A percentile compares a stretch with the other conserved stretches of the same genome.
phyloP scores from a whole-genome alignment of 2,888 invertebrate genomes.

The Chydorus sphaericus region DNA sequence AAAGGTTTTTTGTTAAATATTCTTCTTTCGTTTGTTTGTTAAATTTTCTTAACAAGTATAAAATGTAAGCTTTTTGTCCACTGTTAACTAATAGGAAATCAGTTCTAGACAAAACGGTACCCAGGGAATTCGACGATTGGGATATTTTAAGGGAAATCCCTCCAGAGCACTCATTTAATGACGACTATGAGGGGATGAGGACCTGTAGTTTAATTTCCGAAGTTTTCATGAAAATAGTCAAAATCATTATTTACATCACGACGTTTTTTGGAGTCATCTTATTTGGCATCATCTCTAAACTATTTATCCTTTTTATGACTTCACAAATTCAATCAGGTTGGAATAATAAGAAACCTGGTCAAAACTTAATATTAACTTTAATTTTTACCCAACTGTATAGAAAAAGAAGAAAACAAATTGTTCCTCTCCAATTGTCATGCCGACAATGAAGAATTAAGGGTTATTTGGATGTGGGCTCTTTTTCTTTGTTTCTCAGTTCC shows the following conservation, averaged over 20 bases:
- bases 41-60: too few species aligned
- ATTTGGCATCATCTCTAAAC: slow-evolving; percentile 53
- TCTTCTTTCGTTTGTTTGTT: too few species aligned
- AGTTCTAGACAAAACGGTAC: too few species aligned
- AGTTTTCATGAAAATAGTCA: slow-evolving; percentile 44
- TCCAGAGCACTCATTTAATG: too few species aligned
- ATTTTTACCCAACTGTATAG: slow-evolving; percentile 23
- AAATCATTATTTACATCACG: slow-evolving; percentile 49
- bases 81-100: too few species aligned
- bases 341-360: slow-evolving; percentile 26
- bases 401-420: neutral
- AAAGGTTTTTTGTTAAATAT: too few species aligned
- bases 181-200: too few species aligned
- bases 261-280: slow-evolving; percentile 49
- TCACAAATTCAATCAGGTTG: slow-evolving; percentile 46
- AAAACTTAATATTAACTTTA: too few species aligned
- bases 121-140: too few species aligned
- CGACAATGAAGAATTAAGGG: slow-evolving; percentile 60
- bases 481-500: slow-evolving; percentile 76
- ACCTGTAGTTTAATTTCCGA: too few species aligned
- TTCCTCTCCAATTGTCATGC: neutral
- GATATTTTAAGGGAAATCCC: too few species aligned
- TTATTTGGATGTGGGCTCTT: slow-evolving; percentile 86
- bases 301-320: slow-evolving; percentile 53
- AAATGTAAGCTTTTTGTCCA: too few species aligned